Evolutionary conservation across 2,113 vertebrate genomes (phyloP).

Genomic region (Zosterops pallidus): DNA sequence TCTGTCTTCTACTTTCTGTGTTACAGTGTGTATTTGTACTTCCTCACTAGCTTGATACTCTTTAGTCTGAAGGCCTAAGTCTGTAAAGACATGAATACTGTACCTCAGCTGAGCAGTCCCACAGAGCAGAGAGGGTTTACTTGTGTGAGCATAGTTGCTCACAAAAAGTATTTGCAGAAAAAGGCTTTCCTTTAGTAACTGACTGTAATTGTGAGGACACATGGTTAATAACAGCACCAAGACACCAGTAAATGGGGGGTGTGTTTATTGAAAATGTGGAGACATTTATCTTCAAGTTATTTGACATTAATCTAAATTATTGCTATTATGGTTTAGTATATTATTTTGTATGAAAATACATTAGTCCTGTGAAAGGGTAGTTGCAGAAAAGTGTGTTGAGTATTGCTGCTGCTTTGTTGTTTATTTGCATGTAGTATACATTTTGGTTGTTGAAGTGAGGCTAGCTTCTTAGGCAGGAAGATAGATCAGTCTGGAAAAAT

Average conservation of each 20-base stretch:
- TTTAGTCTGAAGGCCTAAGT: neutral
- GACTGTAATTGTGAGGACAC: slow-evolving; percentile 16
- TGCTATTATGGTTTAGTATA: slow-evolving; percentile 63
- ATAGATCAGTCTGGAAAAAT: slow-evolving; percentile 24
- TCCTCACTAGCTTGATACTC: slow-evolving; percentile 2
- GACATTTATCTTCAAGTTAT: slow-evolving; percentile 62
- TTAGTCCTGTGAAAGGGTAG: slow-evolving; percentile 68
- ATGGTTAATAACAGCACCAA: slow-evolving; percentile 43
- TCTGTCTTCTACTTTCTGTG: neutral
- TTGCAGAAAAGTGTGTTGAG: slow-evolving; percentile 21
- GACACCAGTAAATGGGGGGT: neutral
- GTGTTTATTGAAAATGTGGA: slow-evolving; percentile 6
- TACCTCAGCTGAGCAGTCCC: neutral
- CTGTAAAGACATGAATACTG: neutral
- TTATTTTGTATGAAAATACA: slow-evolving; percentile 68
- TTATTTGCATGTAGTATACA: slow-evolving; percentile 45
- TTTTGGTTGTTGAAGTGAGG: slow-evolving; percentile 16
- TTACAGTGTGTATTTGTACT: slow-evolving; percentile 1
- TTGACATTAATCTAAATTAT: slow-evolving; percentile 70
- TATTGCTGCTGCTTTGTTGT: slow-evolving; percentile 43
- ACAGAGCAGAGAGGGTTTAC: neutral
- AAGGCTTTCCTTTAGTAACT: neutral
- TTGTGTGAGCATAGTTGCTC: neutral
- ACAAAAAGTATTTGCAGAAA: slow-evolving; percentile 1
- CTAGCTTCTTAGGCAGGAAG: slow-evolving; percentile 31